A percentile compares a stretch with the other conserved stretches of the same genome.
These are phyloP conservation scores for Mythimna lalbum DNA, from an alignment of 2,888 invertebrate genomes.

Conservation along the genomic window DNA sequence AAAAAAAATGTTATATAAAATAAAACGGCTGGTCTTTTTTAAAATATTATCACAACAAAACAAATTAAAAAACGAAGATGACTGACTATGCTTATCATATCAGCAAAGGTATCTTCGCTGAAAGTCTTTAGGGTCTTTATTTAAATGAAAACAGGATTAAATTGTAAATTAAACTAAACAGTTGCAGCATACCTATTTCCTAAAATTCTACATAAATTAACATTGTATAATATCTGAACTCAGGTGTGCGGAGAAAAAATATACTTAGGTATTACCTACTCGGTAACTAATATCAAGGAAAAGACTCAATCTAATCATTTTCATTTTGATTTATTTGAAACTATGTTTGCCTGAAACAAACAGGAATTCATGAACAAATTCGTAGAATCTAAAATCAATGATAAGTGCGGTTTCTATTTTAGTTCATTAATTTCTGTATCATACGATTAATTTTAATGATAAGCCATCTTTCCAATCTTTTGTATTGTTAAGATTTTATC, in stretches of 20 bases:
- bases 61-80: not conserved
- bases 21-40: too few relatives aligned
- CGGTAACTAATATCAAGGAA: not conserved
- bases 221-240: not conserved
- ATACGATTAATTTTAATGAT: conserved; percentile 47
- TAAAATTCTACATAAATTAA: not conserved
- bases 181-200: not conserved
- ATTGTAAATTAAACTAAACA: not conserved
- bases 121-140: not conserved
- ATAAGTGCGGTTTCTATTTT: conserved; percentile 48
- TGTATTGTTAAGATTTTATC: conserved; percentile 57
- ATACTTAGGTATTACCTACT: too few relatives aligned
- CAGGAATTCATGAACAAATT: conserved; percentile 16
- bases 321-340: not conserved
- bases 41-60: too few relatives aligned
- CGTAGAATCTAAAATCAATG: conserved; percentile 23
- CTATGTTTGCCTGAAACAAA: conserved; percentile 7
- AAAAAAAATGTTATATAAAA: not conserved
- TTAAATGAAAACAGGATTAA: not conserved
- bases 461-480: conserved; percentile 15
- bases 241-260: not conserved
- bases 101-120: not conserved
- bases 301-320: not conserved
- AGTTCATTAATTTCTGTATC: conserved; percentile 30
- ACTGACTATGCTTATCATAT: not conserved